Base-by-base conservation (phyloP, 2,113 vertebrate species). In the Saccopteryx bilineata region DNA sequence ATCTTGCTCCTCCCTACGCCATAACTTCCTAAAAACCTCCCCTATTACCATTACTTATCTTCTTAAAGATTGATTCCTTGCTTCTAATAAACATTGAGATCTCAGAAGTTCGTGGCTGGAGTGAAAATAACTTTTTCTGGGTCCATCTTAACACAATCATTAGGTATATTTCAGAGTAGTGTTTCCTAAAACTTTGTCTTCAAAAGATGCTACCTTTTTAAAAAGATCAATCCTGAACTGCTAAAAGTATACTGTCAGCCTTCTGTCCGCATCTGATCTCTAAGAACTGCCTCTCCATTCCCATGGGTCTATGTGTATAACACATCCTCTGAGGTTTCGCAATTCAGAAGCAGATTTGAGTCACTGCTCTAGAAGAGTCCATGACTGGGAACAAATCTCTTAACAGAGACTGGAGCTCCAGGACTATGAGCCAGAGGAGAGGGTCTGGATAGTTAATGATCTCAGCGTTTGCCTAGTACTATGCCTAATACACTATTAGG, bases 131-230 rank as follows among this genome's bases (percentile, higher is more conserved):
- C 52, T 66, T n/a, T 93, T 69, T 79, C 21, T 31, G 17, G 7
- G 71, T 46, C 5, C 0, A 23, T 79, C 54, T 72, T 46, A 46
- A 74, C 33, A 52, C 23, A 84, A 69, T 0, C 6, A 80, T 46
- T 86, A 74, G 9, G 76, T 56, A 39, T 68, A 56, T 87, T 90
- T 74, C 23, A 56, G 24, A 72, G 1, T 48, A 28, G 24, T 10
- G 6, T 52, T 96, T 88, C 17, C n/a, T 80, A 85, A 96, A 85
- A 61, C 5, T 50, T 23, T 48, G 12, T 39, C 69, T 86, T 72
- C 18, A 89, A 79, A 84, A 19, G 13, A 26, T 65, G 5, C n/a
- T 84, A 39, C n/a, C 28, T n/a, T 56, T 88, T 18, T 11, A 79
- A 72, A 81, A 81, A 24, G 12, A 76, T 33, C n/a, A 69, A 18